Conservation (phyloP, 2,888 invertebrate species). For the Apotomis capreana region DNA sequence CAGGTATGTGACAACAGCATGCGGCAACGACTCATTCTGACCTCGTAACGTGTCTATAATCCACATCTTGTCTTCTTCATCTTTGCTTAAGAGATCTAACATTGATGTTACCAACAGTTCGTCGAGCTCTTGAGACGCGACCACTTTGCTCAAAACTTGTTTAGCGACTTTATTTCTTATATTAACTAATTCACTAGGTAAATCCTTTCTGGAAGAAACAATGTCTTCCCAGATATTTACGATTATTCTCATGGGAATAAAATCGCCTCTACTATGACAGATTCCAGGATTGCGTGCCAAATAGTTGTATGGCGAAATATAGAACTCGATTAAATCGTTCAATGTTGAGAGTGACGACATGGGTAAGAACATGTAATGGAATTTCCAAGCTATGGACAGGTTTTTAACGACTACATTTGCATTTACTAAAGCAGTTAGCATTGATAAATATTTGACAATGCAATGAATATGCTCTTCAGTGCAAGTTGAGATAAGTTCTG, state of each 20-base stretch:
- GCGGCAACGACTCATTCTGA: slow-evolving; percentile 65
- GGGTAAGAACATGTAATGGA: slow-evolving; percentile 74
- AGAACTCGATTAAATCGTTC: slow-evolving; percentile 68
- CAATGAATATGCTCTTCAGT: slow-evolving; percentile 70
- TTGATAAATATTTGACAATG: slow-evolving; percentile 60
- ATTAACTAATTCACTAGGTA: slow-evolving; percentile 49
- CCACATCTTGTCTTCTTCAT: slow-evolving; percentile 59
- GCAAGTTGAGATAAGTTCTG: slow-evolving; percentile 65
- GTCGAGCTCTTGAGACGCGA: slow-evolving; percentile 68
- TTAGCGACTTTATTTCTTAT: slow-evolving; percentile 55
- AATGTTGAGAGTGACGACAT: slow-evolving; percentile 68
- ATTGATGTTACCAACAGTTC: slow-evolving; percentile 67
- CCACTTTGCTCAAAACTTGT: slow-evolving; percentile 65
- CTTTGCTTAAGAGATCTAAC: slow-evolving; percentile 59
- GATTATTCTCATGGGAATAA: slow-evolving; percentile 67
- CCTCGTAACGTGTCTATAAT: slow-evolving; percentile 66
- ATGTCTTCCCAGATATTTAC: slow-evolving; percentile 53
- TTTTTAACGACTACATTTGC: slow-evolving; percentile 68
- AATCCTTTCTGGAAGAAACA: slow-evolving; percentile 40
- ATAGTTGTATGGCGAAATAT: slow-evolving; percentile 46
- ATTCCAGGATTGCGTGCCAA: slow-evolving; percentile 46
- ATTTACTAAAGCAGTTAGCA: slow-evolving; percentile 68
- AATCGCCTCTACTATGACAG: slow-evolving; percentile 61
- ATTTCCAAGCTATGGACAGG: slow-evolving; percentile 74
- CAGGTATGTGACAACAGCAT: slow-evolving; percentile 61